Evolutionary conservation across 2,797 vertebrate species (phyloP), one percentile per base, ranked within the genome.

Genomic region (Micromesistius poutassou): DNA sequence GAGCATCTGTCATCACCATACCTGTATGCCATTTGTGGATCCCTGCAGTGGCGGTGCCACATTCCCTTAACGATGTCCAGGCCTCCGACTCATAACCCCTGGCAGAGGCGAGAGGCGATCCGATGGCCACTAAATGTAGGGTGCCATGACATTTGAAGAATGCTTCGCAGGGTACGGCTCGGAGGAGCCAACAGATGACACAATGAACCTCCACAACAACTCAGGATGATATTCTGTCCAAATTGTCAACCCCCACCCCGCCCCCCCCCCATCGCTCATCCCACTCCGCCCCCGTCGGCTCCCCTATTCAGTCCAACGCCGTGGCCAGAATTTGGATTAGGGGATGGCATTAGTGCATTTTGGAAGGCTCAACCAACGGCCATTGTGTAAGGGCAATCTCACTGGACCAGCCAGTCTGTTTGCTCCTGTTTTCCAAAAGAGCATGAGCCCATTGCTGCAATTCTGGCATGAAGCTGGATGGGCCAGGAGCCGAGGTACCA

Each of bases 121-220:
- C 87, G 87, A 90, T 86, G 78, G 55, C 38, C 70, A 83, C 78
- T 86, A 88, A 89, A 90, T 91, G 85, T 87, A 89, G 88, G 85
- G 83, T 90, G 85, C 89, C 80, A 79, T 89, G 83, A 89, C 84
- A 81, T 89, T 87, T 87, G 88, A 85, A 85, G 83, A 84, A 87
- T 79, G 88, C 86, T 91, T 86, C 88, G 87, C 87, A 3, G 74
- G 81, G 85, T 77, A 85, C 84, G 81, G 81, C 80, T 80, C 72
- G 78, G 84, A 71, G 81, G 78, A 87, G 84, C 86, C 86, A 89
- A 85, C 85, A 79, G 74, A 82, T 83, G 85, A 85, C 80, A 89
- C 87, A 89, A 83, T 85, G 85, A 87, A 85, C 87, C 82, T 83
- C 87, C 87, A 85, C 82, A 84, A 84, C 77, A 83, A 80, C 78